Evolutionary conservation across 2,113 vertebrate species (phyloP), one percentile per base, ranked within the genome.

Genomic region (Collichthys lucidus): DNA sequence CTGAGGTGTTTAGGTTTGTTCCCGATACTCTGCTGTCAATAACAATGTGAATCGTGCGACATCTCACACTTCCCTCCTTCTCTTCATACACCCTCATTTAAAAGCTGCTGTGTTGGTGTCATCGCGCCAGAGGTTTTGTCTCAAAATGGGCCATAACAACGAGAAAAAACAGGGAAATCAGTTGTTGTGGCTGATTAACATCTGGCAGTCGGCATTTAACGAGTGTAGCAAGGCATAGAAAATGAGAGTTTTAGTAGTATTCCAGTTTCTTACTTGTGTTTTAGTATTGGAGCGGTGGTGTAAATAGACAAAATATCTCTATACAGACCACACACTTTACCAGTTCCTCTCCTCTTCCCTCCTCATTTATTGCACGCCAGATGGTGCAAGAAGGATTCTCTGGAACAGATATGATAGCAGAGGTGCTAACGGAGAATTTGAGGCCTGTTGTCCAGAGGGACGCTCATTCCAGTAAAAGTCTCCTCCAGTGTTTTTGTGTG

Each of bases 81-180:
- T 82, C 83, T 84, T 81, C 65, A 59, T 81, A 44, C 7, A 29
- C 78, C 42, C 74, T 88, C 87, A 89, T 92, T 88, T 91, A 79
- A 85, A 90, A 86, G 91, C 85, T 91, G 89, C 87, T 89, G 79
- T 68, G 68, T 84, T 69, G 74, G 69, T 82, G 74, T 90, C 79
- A 88, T 88, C 90, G 80, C 81, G 90, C 80, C 72, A 91, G 86
- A 84, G 75, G 85, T 91, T 84, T 77, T 82, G 78, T 79, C 77
- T 74, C 84, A 90, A 69, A 87, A 84, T 80, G 86, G 84, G 76
- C 78, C 74, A 88, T 87, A 83, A 72, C 71, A 63, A 63, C 69
- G 74, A 49, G 47, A 46, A 2, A 6, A 65, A 72, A 61, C 14
- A n/a, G 11, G 46, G 49, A 76, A 89, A 78, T 77, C 29, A 59